phyloP scores from a whole-genome alignment of 2,888 invertebrate genomes.

The Aleiodes leptofemur region DNA sequence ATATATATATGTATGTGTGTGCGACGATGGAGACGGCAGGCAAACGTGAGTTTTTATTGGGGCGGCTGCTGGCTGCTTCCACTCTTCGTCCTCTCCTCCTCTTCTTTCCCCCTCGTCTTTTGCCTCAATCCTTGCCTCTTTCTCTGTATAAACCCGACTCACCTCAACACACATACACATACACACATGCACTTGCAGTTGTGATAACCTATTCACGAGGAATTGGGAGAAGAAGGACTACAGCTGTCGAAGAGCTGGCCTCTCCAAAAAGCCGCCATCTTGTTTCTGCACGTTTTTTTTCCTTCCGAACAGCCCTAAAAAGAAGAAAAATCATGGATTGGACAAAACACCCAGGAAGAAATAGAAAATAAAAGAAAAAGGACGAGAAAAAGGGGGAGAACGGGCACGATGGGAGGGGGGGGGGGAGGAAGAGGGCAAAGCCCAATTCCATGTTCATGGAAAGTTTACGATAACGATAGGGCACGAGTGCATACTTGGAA shows the following conservation, averaged over 20 bases:
- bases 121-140: constrained; percentile 32
- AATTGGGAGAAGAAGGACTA: background rate
- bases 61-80: constrained; percentile 63
- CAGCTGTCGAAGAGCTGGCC: background rate
- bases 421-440: constrained; percentile 29
- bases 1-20: constrained; percentile 4
- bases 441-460: constrained; percentile 53
- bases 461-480: constrained; percentile 64
- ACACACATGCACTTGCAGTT: background rate
- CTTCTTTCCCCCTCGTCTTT: constrained; percentile 38
- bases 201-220: background rate
- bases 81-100: constrained; percentile 52
- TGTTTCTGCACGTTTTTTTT: background rate
- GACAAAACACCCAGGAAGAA: constrained; percentile 33
- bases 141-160: constrained; percentile 10
- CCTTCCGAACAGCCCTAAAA: too few species aligned
- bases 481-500: constrained; percentile 45
- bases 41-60: constrained; percentile 70
- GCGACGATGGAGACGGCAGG: constrained; percentile 60
- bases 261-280: constrained; percentile 21
- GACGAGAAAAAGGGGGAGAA: constrained; percentile 23
- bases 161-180: background rate
- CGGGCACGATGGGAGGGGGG: background rate
- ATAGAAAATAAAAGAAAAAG: constrained; percentile 36
- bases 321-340: too few species aligned